Evolutionary conservation across 2,888 invertebrate species (phyloP), one percentile per base, ranked within the genome.

Genomic region (Standfussiana lucernea): DNA sequence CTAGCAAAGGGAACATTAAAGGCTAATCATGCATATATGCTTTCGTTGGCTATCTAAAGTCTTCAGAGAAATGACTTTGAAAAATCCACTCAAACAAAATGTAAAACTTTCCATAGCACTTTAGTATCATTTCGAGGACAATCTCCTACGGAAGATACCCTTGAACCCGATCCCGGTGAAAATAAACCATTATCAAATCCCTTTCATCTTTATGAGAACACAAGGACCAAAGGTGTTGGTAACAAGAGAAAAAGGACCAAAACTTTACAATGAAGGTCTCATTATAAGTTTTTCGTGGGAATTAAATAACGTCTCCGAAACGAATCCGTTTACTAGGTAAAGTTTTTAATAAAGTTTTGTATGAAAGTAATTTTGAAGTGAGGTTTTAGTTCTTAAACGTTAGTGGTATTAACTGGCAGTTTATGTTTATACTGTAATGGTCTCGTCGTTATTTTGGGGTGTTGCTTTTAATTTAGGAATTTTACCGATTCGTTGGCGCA

Each of bases 271-370:
- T 74, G 83, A 87, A 80, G 84, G 83, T 87, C 92, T 93, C 93
- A 93, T 93, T 93, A 93, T 93, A 93, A 93, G 90, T 93, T 93
- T 91, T 88, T 87, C 83, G 78, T 88, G 89, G 68, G 90, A 92
- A 93, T 93, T 92, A 93, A 93, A 92, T 93, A 92, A 91, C 88
- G 89, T 84, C 87, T 75, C 82, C 75, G 87, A 86, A 90, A 90
- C 90, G 90, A 93, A 93, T 91, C 92, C 89, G 90, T 91, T 91
- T 90, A 91, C 89, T 86, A 79, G 86, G 87, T 75, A n/a, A 75
- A 77, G 76, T 82, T 83, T 59, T 83, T 66, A 80, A 80, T 74
- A 64, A 86, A 91, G 88, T 92, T 89, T 86, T 77, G 28, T 67
- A 81, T 85, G 84, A 74, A 90, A 90, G 89, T 89, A 88, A 92